Percentiles rank a stretch among this genome's conserved stretches.
Conservation (phyloP, 2,888 invertebrate species). For the Mesorhabditis belari region DNA sequence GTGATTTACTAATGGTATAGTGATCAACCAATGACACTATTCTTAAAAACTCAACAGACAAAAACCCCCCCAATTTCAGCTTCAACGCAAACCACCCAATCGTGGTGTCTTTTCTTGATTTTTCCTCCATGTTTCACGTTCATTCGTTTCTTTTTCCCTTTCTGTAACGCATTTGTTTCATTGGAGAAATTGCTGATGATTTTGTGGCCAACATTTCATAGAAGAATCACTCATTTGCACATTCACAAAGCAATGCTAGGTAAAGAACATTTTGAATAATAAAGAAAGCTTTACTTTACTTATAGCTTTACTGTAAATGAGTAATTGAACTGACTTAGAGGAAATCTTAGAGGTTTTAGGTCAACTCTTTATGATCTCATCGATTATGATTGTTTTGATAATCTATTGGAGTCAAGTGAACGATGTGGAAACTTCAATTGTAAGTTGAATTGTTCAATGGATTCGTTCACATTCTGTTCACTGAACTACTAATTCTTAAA, state of each 20-base stretch:
- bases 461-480: no score
- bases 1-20: no score
- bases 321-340: no score
- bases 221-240: neutral
- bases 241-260: neutral
- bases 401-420: neutral
- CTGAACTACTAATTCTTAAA: no score
- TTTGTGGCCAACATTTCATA: neutral
- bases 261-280: neutral
- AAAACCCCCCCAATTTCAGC: neutral
- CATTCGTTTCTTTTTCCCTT: neutral
- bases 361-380: no score
- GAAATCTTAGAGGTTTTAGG: no score
- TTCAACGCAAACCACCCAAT: neutral
- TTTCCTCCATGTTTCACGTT: neutral
- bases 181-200: neutral
- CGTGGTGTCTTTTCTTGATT: neutral
- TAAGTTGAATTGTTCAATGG: no score
- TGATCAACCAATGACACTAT: no score
- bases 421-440: neutral
- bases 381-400: neutral
- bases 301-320: no score
- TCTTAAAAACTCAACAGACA: neutral
- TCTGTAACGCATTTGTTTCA: neutral
- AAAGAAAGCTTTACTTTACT: neutral